Evolutionary conservation across 2,888 invertebrate genomes (phyloP).

Genomic region (Thereva unica): DNA sequence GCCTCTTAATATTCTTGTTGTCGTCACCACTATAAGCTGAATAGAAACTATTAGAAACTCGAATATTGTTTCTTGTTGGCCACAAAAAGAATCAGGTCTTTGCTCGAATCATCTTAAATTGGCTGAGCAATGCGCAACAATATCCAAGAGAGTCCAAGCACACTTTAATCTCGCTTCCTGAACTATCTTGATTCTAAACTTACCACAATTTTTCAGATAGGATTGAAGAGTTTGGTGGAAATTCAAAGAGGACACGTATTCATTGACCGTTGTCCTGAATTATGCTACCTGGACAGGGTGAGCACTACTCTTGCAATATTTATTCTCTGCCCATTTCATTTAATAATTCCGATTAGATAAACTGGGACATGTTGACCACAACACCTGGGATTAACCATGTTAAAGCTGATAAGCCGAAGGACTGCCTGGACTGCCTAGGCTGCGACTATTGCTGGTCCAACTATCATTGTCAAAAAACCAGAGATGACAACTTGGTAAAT

Average conservation of each 20-base stretch:
- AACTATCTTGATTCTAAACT: too few relatives aligned
- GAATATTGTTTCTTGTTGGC: too few relatives aligned
- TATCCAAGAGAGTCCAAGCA: too few relatives aligned
- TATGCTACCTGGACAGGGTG: conserved; percentile 72
- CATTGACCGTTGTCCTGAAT: conserved; percentile 72
- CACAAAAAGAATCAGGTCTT: too few relatives aligned
- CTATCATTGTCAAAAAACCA: conserved; percentile 51
- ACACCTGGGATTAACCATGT: conserved; percentile 50
- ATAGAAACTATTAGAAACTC: too few relatives aligned
- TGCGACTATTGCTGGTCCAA: conserved; percentile 55
- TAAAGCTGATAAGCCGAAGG: conserved; percentile 44
- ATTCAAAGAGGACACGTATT: conserved; percentile 83
- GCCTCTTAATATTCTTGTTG: too few relatives aligned
- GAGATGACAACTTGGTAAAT: conserved; percentile 49
- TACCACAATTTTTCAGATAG: conserved; percentile 63
- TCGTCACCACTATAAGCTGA: too few relatives aligned
- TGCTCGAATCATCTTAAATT: too few relatives aligned
- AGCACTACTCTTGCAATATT: conserved; percentile 5
- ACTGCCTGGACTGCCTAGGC: conserved; percentile 46
- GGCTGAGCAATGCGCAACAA: too few relatives aligned
- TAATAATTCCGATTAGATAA: conserved; percentile 47
- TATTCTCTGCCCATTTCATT: background rate
- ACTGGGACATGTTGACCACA: conserved; percentile 52
- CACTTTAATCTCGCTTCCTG: too few relatives aligned
- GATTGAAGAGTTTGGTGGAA: conserved; percentile 70